Evolutionary conservation across 2,888 invertebrate genomes (phyloP).

Genomic region (Tachystola acroxantha): DNA sequence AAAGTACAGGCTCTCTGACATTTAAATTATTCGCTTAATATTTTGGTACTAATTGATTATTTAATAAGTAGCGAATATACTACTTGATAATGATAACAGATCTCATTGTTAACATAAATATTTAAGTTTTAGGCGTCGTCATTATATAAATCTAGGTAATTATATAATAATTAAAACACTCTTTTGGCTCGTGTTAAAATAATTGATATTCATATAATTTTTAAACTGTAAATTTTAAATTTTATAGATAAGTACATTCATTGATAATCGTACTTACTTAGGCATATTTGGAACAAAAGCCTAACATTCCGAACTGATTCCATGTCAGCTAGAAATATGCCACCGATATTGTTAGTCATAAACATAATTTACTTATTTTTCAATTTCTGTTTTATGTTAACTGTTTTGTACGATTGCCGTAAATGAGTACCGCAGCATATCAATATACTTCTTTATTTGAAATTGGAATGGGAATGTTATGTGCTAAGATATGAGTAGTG

Average conservation of each 20-base stretch:
- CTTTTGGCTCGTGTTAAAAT: conserved; percentile 1
- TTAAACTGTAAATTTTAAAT: conserved; percentile 16
- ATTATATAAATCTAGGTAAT: conserved; percentile 31
- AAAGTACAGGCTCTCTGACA: conserved; percentile 19
- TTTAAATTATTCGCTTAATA: not conserved
- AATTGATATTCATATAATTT: conserved; percentile 11
- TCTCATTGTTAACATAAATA: conserved; percentile 45
- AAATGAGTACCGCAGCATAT: conserved; percentile 54
- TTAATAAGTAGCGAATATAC: conserved; percentile 4
- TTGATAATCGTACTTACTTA: conserved; percentile 20
- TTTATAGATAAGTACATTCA: no score
- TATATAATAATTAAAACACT: not conserved
- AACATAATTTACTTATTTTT: conserved; percentile 19
- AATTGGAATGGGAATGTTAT: conserved; percentile 39
- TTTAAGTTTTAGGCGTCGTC: conserved; percentile 27
- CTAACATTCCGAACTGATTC: conserved; percentile 52
- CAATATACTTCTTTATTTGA: conserved; percentile 36
- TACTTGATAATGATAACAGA: conserved; percentile 33
- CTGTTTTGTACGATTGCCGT: conserved; percentile 20
- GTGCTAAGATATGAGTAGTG: conserved; percentile 33
- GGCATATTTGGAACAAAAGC: conserved; percentile 25
- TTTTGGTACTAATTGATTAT: not conserved
- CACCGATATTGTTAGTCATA: conserved; percentile 47
- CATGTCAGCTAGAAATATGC: conserved; percentile 33
- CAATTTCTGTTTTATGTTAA: conserved; percentile 4